Conservation (phyloP, 2,888 invertebrate genomes). For the Ennomos fuscantarius region DNA sequence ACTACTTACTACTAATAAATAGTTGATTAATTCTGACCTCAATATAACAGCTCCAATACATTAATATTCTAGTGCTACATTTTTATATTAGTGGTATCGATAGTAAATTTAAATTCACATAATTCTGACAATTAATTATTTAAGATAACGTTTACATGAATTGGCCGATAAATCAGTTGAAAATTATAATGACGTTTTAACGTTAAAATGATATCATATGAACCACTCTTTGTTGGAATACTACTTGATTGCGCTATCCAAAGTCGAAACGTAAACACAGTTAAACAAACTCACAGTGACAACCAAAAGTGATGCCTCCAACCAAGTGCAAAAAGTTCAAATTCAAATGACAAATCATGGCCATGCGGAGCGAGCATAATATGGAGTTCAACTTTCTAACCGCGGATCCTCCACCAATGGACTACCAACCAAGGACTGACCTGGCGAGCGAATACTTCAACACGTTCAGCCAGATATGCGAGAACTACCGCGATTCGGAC, state of each 20-base stretch:
- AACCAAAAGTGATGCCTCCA: slow-evolving; percentile 60
- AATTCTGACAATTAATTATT: too few species aligned
- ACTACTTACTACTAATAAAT: too few species aligned
- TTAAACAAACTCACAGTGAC: slow-evolving; percentile 18
- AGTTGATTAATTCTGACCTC: too few species aligned
- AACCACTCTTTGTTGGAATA: too few species aligned
- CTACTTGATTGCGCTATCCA: not conserved
- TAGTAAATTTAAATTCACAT: too few species aligned
- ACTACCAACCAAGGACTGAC: slow-evolving; percentile 69
- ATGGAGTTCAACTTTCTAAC: slow-evolving; percentile 80
- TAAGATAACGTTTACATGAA: too few species aligned
- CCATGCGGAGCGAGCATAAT: slow-evolving; percentile 62
- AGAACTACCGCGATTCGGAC: slow-evolving; percentile 71
- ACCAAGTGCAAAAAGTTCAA: slow-evolving; percentile 70
- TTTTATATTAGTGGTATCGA: too few species aligned
- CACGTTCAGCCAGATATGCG: slow-evolving; percentile 79
- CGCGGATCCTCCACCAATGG: slow-evolving; percentile 85
- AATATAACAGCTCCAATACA: too few species aligned
- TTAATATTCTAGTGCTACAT: too few species aligned
- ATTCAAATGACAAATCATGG: slow-evolving; percentile 67
- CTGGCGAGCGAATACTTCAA: slow-evolving; percentile 78
- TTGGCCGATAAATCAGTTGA: too few species aligned
- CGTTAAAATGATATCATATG: too few species aligned
- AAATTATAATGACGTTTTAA: not conserved
- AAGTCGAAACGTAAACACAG: slow-evolving; percentile 31